Evolutionary conservation across 2,797 vertebrate genomes (phyloP), one percentile per base, ranked within the genome.

Genomic region (Cyprinella venusta): DNA sequence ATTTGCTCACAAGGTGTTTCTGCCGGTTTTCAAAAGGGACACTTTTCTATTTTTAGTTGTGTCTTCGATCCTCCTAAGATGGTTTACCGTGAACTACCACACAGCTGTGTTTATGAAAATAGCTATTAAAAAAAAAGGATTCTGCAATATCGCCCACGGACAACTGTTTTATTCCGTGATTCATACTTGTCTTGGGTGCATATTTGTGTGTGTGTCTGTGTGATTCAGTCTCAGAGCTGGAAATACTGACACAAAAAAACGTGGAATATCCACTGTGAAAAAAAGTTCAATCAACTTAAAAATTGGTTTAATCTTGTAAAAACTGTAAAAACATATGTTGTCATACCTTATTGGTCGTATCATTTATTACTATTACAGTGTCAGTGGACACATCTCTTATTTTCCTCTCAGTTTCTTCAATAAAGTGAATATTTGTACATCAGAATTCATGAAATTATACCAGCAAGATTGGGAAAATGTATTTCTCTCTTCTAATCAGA

Each of bases 151-250:
- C 7, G 3, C n/a, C 38, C 59, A 12, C 2, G 3, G 75, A 77
- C 59, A 21, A 15, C 61, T 36, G 42, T 24, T 65, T 36, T 45
- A 21, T 33, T 36, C 16, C 6, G 15, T 52, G 50, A 80, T 30
- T 63, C n/a, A 69, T 52, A 33, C 24, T 59, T 40, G n/a, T 67
- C 18, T 26, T 45, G 45, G 45, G 48, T 24, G 64, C 70, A 48
- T 77, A 48, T 71, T 26, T 79, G 59, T 68, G 81, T 81, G 18
- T 45, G 42, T 63, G 10, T 61, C n/a, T 68, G 81, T 81, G 18
- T 45, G 42, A 69, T 13, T 61, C n/a, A 79, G 68, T 61, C 70
- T 70, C 52, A 16, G 72, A 85, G 86, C 50, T 79, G 64, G 75
- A 87, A 84, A 52, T 76, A 61, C 48, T 45, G n/a, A 26, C 26